Evolutionary conservation across 2,113 vertebrate genomes (phyloP), one percentile per base, ranked within the genome.

Genomic region (Hydrolagus affinis): DNA sequence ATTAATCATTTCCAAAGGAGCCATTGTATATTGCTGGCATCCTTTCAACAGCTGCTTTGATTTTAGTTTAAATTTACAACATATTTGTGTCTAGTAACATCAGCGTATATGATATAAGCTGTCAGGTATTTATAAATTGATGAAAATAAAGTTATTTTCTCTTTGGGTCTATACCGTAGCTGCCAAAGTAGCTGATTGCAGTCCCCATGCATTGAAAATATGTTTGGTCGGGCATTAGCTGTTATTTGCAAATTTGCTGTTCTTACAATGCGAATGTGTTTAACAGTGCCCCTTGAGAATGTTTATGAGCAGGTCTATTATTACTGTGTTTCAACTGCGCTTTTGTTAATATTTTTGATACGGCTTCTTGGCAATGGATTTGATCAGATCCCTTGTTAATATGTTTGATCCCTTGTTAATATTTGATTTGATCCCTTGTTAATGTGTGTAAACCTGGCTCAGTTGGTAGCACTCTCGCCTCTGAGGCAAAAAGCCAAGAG

Each of bases 31-130:
- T 83, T 83, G 14, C 11, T 83, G 62, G 78, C 78, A 32, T 83
- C 3, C 21, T 83, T 83, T 62, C 78, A 68, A 83, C 78, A 83
- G 78, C 78, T 83, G 78, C 66, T 83, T 68, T 83, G 64, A 11
- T 62, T 78, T 78, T 62, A 78, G 28, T 83, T 83, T 68, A 32
- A 83, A 66, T 66, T 44, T 83, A 19, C 62, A 83, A 83, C 62
- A 30, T 66, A 30, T 68, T 30, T 83, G 25, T 83, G 60, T 83
- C 78, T 83, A 30, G 66, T 28, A 66, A 28, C 78, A 68, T 83
- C 14, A 66, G 15, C 19, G 66, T 83, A 83, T 9, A 83, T 21
- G 28, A 62, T 83, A 83, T 56, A 83, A 32, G 9, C 32, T 83
- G 62, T 62, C 78, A 83, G 62, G 28, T 83, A 32, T 68, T 66